Evolutionary conservation across 2,113 vertebrate genomes (phyloP).

Genomic region (Coptodon rendalli): DNA sequence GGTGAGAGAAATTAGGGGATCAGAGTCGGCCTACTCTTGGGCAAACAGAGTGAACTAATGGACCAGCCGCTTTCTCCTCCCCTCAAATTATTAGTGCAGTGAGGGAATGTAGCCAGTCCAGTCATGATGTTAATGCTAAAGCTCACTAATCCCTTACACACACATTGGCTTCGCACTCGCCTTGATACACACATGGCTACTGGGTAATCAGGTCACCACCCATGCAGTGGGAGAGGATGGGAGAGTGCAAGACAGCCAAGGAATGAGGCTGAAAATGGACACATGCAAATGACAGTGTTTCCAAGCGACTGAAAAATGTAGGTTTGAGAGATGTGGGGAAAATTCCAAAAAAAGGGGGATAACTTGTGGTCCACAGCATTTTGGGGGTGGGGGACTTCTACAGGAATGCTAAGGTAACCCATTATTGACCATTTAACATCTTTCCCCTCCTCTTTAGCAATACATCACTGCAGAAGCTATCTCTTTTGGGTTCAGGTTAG

Average conservation of each 20-base stretch:
- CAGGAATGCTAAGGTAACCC: background rate
- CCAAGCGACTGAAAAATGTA: background rate
- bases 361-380: background rate
- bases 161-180: slow-evolving; percentile 84
- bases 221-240: slow-evolving; percentile 75
- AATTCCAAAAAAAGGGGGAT: background rate
- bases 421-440: background rate
- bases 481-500: slow-evolving; percentile 66
- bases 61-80: slow-evolving; percentile 86
- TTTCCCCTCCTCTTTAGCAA: background rate
- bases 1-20: slow-evolving; percentile 87
- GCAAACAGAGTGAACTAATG: slow-evolving; percentile 92
- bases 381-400: background rate
- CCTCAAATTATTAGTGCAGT: slow-evolving; percentile 89
- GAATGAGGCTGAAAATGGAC: slow-evolving; percentile 60
- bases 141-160: slow-evolving; percentile 86
- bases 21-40: slow-evolving; percentile 81
- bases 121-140: slow-evolving; percentile 83
- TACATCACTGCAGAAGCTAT: slow-evolving; percentile 65
- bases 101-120: slow-evolving; percentile 81
- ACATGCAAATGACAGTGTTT: background rate
- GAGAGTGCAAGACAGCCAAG: slow-evolving; percentile 2
- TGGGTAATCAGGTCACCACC: slow-evolving; percentile 88
- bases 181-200: slow-evolving; percentile 79
- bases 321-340: background rate